These are phyloP conservation scores for Drosophila santomea DNA, from an alignment of 1,140 invertebrate species.

Conservation along the genomic window DNA sequence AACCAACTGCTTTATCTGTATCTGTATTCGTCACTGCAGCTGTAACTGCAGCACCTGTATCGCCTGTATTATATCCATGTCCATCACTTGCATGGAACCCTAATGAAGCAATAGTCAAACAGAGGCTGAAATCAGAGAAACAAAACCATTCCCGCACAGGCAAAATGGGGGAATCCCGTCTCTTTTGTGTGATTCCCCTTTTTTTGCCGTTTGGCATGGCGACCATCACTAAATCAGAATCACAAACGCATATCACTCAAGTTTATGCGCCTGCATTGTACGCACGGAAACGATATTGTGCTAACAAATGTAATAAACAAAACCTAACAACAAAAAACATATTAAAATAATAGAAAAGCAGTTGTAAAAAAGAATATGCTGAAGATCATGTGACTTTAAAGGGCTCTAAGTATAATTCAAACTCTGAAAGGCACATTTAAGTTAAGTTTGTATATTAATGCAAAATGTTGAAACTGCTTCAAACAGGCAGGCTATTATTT, in stretches of 20 bases:
- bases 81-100: slow-evolving; percentile 20
- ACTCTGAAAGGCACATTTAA: too few relatives aligned
- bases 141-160: slow-evolving; percentile 1
- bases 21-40: slow-evolving; percentile 16
- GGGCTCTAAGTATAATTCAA: too few relatives aligned
- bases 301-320: too few relatives aligned
- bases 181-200: slow-evolving; percentile 27
- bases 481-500: not conserved
- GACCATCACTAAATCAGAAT: slow-evolving; percentile 29
- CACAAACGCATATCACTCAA: slow-evolving; percentile 11
- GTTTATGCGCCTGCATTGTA: slow-evolving; percentile 1
- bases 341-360: too few relatives aligned
- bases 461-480: too few relatives aligned
- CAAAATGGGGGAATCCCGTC: slow-evolving; percentile 9
- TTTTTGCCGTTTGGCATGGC: not conserved
- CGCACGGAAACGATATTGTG: too few relatives aligned
- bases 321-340: too few relatives aligned
- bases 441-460: too few relatives aligned
- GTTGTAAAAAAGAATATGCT: too few relatives aligned
- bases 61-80: slow-evolving; percentile 6
- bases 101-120: slow-evolving; percentile 38
- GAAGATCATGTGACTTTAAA: too few relatives aligned
- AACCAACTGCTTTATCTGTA: slow-evolving; percentile 2
- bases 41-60: slow-evolving; percentile 24
- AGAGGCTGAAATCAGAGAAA: slow-evolving; percentile 1